These are phyloP conservation scores for Perccottus glenii DNA, from an alignment of 2,113 vertebrate genomes.

Conservation along the genomic window DNA sequence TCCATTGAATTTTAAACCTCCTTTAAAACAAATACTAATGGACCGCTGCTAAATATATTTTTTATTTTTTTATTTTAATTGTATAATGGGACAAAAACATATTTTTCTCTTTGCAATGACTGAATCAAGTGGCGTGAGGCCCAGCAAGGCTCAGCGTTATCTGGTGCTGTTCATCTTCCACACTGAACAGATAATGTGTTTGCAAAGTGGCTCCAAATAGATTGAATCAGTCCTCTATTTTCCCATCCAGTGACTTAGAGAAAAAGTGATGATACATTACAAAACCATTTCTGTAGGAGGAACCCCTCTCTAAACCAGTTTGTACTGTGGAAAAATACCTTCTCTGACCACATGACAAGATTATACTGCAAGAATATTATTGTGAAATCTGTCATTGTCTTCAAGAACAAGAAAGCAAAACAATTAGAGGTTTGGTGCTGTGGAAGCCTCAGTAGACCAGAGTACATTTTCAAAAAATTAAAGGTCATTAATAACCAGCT, in stretches of 20 bases:
- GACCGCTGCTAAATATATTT: background rate
- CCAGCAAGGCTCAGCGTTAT: constrained; percentile 26
- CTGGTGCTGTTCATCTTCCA: constrained; percentile 27
- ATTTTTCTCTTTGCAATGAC: background rate
- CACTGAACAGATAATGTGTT: constrained; percentile 31
- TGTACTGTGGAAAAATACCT: background rate
- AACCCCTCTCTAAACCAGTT: too few relatives aligned
- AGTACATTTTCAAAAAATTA: too few relatives aligned
- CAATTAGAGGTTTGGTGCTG: too few relatives aligned
- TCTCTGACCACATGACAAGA: background rate
- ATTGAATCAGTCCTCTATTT: constrained; percentile 50
- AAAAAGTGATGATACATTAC: constrained; percentile 20
- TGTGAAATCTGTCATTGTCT: too few relatives aligned
- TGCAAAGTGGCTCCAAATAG: constrained; percentile 54
- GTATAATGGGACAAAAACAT: constrained; percentile 7
- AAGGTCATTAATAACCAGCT: too few relatives aligned
- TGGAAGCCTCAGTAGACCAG: too few relatives aligned
- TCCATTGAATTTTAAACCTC: constrained; percentile 41
- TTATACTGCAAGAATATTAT: background rate
- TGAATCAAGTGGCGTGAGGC: constrained; percentile 11
- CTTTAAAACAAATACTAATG: constrained; percentile 44
- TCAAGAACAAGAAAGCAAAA: too few relatives aligned
- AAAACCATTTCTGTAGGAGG: constrained; percentile 11
- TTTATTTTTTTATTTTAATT: background rate
- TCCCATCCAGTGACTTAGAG: constrained; percentile 38